Evolutionary conservation across 2,797 vertebrate species (phyloP).

Genomic region (Gorsachius magnificus): DNA sequence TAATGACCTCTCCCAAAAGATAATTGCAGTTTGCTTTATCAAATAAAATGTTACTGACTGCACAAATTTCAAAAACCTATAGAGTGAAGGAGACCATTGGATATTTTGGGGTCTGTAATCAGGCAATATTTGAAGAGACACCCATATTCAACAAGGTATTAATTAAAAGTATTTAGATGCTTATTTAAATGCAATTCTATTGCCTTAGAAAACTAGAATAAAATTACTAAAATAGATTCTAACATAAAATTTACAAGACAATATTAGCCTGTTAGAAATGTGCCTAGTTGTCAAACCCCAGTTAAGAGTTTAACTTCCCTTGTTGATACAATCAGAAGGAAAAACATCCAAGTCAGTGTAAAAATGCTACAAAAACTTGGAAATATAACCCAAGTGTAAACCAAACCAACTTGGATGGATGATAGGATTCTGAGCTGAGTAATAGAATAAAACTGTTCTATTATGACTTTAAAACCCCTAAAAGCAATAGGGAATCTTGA

Average conservation of each 20-base stretch:
- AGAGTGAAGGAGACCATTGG: neutral
- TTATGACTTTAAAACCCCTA: slow-evolving; percentile 7
- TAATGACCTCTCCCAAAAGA: neutral
- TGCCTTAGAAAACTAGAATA: neutral
- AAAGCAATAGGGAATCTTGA: slow-evolving; percentile 23
- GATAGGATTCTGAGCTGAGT: neutral
- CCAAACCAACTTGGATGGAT: neutral
- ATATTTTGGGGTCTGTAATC: neutral
- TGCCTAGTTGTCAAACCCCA: neutral
- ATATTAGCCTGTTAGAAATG: neutral
- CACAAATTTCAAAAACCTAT: neutral
- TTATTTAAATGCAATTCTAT: neutral
- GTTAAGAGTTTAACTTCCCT: neutral
- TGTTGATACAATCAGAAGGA: neutral
- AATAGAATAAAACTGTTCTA: slow-evolving; percentile 49
- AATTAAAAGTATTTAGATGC: neutral
- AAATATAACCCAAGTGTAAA: neutral
- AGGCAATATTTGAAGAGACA: neutral
- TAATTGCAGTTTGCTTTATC: neutral
- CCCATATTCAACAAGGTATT: neutral
- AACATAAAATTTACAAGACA: neutral
- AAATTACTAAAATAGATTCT: neutral
- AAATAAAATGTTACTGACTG: neutral
- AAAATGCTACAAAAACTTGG: neutral
- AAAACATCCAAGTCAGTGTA: neutral